phyloP scores from a whole-genome alignment of 2,113 vertebrate species.

The Sylvicapra grimmia region DNA sequence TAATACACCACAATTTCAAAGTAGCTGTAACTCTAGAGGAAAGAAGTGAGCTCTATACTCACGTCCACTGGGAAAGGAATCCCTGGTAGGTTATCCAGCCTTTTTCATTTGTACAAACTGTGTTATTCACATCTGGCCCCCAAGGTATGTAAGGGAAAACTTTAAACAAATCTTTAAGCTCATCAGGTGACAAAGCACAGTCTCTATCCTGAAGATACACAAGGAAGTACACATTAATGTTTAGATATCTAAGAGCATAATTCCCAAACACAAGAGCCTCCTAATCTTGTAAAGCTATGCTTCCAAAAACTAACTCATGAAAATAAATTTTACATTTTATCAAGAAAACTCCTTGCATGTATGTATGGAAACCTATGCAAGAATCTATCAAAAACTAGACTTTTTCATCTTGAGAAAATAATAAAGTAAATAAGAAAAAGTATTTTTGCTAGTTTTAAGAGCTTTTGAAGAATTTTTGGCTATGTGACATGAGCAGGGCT shows the following conservation, averaged over 20 bases:
- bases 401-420: constrained; percentile 30
- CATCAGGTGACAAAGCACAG: constrained; percentile 94
- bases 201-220: constrained; percentile 91
- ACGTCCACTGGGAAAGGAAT: constrained; percentile 99
- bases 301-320: constrained; percentile 17
- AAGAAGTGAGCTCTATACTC: constrained; percentile 75
- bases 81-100: constrained; percentile 99
- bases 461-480: background rate
- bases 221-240: background rate
- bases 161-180: constrained; percentile 96
- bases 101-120: constrained; percentile 94
- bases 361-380: background rate
- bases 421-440: background rate
- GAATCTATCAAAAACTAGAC: background rate
- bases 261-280: background rate
- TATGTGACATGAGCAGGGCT: background rate
- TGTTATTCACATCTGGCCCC: constrained; percentile 98
- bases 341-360: constrained; percentile 8
- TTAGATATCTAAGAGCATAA: background rate
- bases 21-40: background rate
- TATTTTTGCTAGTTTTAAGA: background rate
- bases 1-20: background rate
- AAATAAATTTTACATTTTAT: constrained; percentile 30
- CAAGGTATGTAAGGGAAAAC: constrained; percentile 99
- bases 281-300: background rate